phyloP scores from a whole-genome alignment of 2,888 invertebrate genomes.

The Conomelus anceps region DNA sequence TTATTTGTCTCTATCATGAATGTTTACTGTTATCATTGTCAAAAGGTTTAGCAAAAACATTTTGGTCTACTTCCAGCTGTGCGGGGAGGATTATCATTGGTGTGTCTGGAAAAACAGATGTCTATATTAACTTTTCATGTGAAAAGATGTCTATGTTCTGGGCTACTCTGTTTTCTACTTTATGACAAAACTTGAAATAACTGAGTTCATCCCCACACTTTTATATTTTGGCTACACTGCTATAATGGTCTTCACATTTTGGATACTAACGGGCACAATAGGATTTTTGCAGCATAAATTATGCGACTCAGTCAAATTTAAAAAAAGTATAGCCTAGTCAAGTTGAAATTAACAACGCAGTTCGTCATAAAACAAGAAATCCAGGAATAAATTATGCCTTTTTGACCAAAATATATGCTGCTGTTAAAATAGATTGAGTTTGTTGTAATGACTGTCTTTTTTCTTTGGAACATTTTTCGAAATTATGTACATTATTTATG shows the following conservation, averaged over 20 bases:
- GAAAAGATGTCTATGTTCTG: constrained; percentile 89
- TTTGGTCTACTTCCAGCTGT: constrained; percentile 99
- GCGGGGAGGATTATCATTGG: constrained; percentile 99
- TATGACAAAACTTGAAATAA: constrained; percentile 91
- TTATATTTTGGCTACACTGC: constrained; percentile 93
- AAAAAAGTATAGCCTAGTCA: too few relatives aligned
- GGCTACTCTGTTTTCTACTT: constrained; percentile 96
- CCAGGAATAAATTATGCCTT: too few relatives aligned
- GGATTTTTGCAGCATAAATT: constrained; percentile 95
- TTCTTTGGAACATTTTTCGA: not conserved
- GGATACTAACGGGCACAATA: constrained; percentile 93
- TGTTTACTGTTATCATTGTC: too few relatives aligned
- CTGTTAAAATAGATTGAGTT: constrained; percentile 90
- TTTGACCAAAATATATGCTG: constrained; percentile 91
- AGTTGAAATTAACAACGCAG: too few relatives aligned
- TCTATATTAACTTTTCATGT: too few relatives aligned
- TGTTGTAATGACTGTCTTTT: not conserved
- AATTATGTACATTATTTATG: not conserved
- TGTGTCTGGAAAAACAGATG: constrained; percentile 91
- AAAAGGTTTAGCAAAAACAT: too few relatives aligned
- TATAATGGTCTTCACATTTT: constrained; percentile 94
- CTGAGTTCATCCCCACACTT: constrained; percentile 93
- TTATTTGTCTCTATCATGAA: too few relatives aligned
- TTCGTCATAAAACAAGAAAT: too few relatives aligned
- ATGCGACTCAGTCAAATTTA: too few relatives aligned